Evolutionary conservation across 1,140 invertebrate genomes (phyloP), one percentile per base, ranked within the genome.

Genomic region (Papilio glaucus): DNA sequence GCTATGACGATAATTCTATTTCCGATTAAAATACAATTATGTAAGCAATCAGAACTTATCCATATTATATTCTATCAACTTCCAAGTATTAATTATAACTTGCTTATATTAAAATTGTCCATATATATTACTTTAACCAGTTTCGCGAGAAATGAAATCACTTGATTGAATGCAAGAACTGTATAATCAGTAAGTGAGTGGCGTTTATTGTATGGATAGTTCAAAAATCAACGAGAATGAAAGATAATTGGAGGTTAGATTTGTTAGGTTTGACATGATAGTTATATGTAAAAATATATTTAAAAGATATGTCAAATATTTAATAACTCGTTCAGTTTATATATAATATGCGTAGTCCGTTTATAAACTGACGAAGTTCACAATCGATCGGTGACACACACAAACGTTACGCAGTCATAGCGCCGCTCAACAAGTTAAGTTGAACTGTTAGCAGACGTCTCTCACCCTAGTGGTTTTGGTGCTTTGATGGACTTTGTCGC

Each of bases 401-500:
- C n/a, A n/a, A n/a, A n/a, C n/a, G n/a, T n/a, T n/a, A n/a, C n/a
- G n/a, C n/a, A n/a, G n/a, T n/a, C n/a, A n/a, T n/a, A n/a, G n/a
- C n/a, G n/a, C n/a, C n/a, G n/a, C n/a, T n/a, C n/a, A n/a, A n/a
- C n/a, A n/a, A n/a, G n/a, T n/a, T n/a, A n/a, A n/a, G n/a, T n/a
- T n/a, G n/a, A n/a, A n/a, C 29, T 53, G 9, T 42, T 42, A 21
- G 4, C 4, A 60, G 1, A 26, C 4, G 42, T 67, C 29, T 1
- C 42, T n/a, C 29, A 68, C 89, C 82, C 89, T 92, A 24, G 42
- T 79, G 5, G 86, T 78, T 62, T 86, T 84, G 4, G 78, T 78
- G n/a, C 73, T 85, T 15, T 88, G 88, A 15, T 85, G 79, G 33
- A 92, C 90, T 75, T 90, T 92, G 38, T 91, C 90, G 18, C 90